Evolutionary conservation across 1,140 invertebrate species (phyloP).

Genomic region (Eupristina koningsbergeri): DNA sequence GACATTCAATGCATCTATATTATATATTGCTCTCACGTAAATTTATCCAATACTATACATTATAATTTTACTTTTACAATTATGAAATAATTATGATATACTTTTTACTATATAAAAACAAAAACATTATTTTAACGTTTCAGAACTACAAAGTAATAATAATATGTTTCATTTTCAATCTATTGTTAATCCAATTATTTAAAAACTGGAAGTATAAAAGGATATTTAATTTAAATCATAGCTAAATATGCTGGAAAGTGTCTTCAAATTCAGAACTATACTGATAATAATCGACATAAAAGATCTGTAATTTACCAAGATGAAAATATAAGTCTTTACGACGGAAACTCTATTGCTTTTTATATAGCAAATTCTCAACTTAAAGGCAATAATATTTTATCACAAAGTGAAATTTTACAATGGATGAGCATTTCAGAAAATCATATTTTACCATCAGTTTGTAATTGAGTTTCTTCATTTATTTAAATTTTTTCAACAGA

Average conservation of each 20-base stretch:
- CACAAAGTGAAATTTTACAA: constrained; percentile 78
- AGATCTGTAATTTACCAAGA: constrained; percentile 61
- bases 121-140: constrained; percentile 25
- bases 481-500: constrained; percentile 20
- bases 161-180: constrained; percentile 14
- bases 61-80: not conserved
- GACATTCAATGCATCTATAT: too few species aligned
- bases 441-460: constrained; percentile 78
- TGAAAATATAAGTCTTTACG: constrained; percentile 73
- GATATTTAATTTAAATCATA: constrained; percentile 72
- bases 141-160: constrained; percentile 29
- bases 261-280: constrained; percentile 54
- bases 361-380: constrained; percentile 77
- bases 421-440: constrained; percentile 79
- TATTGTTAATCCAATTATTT: constrained; percentile 61
- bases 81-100: not conserved
- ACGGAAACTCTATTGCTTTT: constrained; percentile 80
- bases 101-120: constrained; percentile 5
- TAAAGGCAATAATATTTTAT: constrained; percentile 67
- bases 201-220: constrained; percentile 71
- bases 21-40: not conserved
- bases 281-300: constrained; percentile 40
- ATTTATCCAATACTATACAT: not conserved
- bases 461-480: constrained; percentile 78
- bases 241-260: constrained; percentile 72